A percentile compares a stretch with the other conserved stretches of the same genome.
Evolutionary conservation across 2,113 vertebrate genomes (phyloP).

Genomic region (Tricholaema leucomelas): DNA sequence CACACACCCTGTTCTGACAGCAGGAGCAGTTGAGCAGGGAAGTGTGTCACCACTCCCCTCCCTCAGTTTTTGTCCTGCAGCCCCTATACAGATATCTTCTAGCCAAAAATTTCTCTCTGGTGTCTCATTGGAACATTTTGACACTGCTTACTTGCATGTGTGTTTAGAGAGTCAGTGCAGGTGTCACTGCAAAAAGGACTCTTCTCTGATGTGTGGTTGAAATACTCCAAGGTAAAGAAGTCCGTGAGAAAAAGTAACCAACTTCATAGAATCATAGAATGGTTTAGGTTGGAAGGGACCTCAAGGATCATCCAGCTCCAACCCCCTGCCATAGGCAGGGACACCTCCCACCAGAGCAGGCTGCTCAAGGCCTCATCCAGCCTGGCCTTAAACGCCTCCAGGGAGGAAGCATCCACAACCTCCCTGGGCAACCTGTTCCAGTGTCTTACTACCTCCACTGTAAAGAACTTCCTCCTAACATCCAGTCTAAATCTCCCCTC

Average conservation of each 20-base stretch:
- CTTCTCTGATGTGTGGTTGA: not conserved
- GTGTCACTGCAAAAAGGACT: not conserved
- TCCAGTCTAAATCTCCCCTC: too few relatives aligned
- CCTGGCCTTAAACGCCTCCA: too few relatives aligned
- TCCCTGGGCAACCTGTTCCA: too few relatives aligned
- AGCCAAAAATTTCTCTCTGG: not conserved
- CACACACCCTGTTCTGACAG: not conserved
- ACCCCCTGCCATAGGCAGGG: too few relatives aligned
- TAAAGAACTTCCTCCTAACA: too few relatives aligned
- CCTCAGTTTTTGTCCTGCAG: not conserved
- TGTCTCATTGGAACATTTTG: constrained; percentile 10
- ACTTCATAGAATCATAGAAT: too few relatives aligned
- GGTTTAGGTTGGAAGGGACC: too few relatives aligned
- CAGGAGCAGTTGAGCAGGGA: not conserved
- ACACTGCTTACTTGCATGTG: not conserved
- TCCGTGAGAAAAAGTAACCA: not conserved
- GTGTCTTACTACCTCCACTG: too few relatives aligned
- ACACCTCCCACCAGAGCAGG: too few relatives aligned
- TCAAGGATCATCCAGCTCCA: too few relatives aligned
- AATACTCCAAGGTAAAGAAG: not conserved
- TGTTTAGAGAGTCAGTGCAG: not conserved
- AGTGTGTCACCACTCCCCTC: accelerated
- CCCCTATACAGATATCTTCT: not conserved
- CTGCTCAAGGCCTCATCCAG: too few relatives aligned
- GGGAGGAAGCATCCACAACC: too few relatives aligned